Base-by-base conservation (phyloP, 2,888 invertebrate genomes). In the Aethes cnicana region DNA sequence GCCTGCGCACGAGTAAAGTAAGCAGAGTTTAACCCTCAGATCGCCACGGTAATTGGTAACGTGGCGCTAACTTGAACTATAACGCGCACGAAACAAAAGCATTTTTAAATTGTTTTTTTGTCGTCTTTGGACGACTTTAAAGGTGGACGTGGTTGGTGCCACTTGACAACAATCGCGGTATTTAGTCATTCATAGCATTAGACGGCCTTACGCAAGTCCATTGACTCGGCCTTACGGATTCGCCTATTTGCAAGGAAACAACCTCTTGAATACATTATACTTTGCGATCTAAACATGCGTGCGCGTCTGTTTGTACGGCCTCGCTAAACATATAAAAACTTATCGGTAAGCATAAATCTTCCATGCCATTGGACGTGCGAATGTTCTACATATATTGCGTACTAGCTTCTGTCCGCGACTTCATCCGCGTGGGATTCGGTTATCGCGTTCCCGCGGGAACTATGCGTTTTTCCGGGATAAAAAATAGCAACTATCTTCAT, bases 201-300 rank as follows among this genome's bases (percentile, higher is more conserved):
- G 33, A 12, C 46, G 52, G 32, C 46, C 52, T 52, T 32, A 37
- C 23, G n/a, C 25, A 52, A 44, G 52, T 52, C 32, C 52, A 46
- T 46, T 52, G 46, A 46, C 52, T 25, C 46, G 39, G 25, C 44
- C 52, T 52, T 52, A 33, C 17, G 30, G 43, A 14, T 30, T 50
- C 48, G 41, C 20, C 52, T 52, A 52, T 46, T 52, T 43, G 52
- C 46, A 28, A 52, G 41, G 41, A 42, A 42, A 42, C 41, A 39
- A 39, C 46, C 37, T 52, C 25, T 44, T 39, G 44, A 37, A 52
- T 52, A 44, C 28, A 52, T 52, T 50, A 50, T 30, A 50, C 36
- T 35, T 35, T 11, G 35, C 37, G 35, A 20, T 28, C 28, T 28
- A 42, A 16, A 25, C 9, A 21, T 21, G 3, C 12, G 21, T 14